Evolutionary conservation across 2,113 vertebrate species (phyloP), one percentile per base, ranked within the genome.

Genomic region (Aspiorhynchus laticeps): DNA sequence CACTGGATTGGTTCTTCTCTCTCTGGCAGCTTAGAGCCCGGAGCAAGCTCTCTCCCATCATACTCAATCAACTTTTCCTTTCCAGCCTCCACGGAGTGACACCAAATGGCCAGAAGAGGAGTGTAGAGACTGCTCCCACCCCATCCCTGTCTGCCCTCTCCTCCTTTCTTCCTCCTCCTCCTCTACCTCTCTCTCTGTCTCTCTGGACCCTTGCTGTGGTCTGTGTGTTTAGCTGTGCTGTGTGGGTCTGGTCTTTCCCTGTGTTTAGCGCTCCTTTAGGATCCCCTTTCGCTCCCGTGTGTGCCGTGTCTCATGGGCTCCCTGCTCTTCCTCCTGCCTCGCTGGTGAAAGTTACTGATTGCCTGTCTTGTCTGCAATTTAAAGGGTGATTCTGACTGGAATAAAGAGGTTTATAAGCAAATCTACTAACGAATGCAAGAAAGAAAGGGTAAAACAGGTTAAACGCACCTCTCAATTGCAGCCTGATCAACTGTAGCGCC

Each of bases 271-370:
- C 89, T 91, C 91, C 94, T 91, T 92, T 94, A 94, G 91, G 93
- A 91, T 85, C 91, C 90, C 88, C 11, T 76, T 63, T 85, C 31
- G 36, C 74, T 85, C 36, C 69, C 26, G 56, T 84, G 78, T 79
- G 86, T 84, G 87, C 80, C 80, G 75, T 89, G 63, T 90, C 86
- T 83, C 86, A 84, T 87, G 80, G 88, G 74, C 80, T 88, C 76
- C 84, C 73, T 82, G 87, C 85, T 85, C 56, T 83, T 86, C 81
- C 69, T 88, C 56, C 69, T 87, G 87, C 94, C 95, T 97, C 95
- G 96, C 96, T 98, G 96, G 97, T 97, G 97, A 97, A 96, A 97
- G 97, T 96, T 96, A 96, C 97, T 98, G 97, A 98, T 98, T 98
- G 98, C 98, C 97, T 99, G 97, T 98, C 96, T 99, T 98, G 98